Base-by-base conservation (phyloP, 1,140 invertebrate species). In the Aricia agestis region DNA sequence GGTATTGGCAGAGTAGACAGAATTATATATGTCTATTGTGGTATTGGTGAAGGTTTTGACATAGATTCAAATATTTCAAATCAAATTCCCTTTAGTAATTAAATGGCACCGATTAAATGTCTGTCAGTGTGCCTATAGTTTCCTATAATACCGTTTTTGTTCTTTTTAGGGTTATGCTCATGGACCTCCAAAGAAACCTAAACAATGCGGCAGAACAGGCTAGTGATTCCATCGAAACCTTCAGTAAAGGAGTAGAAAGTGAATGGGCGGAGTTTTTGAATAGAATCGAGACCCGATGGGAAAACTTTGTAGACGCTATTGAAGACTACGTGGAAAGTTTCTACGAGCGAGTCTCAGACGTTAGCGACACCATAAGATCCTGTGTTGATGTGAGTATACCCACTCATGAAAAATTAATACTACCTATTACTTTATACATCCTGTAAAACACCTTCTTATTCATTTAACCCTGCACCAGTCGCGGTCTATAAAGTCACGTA, bases 191-290 rank as follows among this genome's bases (percentile, higher is more conserved):
- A 18, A 59, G 10, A 1, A 69, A 63, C 17, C 32, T 69, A 13
- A 32, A 17, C 61, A 63, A 69, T 69, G 32, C 58, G 18, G 68
- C 17, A n/a, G 58, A 69, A 3, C 58, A 69, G 61, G 58, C 68
- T 13, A 61, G 11, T 6, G 41, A 11, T 10, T 59, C 68, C 6
- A 31, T 69, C 36, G 58, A 36, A 6, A 61, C 32, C 7, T 69
- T 69, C 59, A 18, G 13, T 19, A 25, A 9, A 5, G 68, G 68
- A 10, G 11, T 69, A 18, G n/a, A 59, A 63, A 9, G 36, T 19
- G 17, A 41, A 17, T 32, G 32, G 5, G 59, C 32, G 4, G 10
- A 18, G 19, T 69, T 69, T 41, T 10, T 32, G 10, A 32, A 18
- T 17, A 61, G 57, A 36, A n/a, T 69, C 4, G 15, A 69, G 17